These are phyloP conservation scores for Heliopora coerulea DNA, from an alignment of 92 coral and sea anemone genomes.

Conservation along the genomic window DNA sequence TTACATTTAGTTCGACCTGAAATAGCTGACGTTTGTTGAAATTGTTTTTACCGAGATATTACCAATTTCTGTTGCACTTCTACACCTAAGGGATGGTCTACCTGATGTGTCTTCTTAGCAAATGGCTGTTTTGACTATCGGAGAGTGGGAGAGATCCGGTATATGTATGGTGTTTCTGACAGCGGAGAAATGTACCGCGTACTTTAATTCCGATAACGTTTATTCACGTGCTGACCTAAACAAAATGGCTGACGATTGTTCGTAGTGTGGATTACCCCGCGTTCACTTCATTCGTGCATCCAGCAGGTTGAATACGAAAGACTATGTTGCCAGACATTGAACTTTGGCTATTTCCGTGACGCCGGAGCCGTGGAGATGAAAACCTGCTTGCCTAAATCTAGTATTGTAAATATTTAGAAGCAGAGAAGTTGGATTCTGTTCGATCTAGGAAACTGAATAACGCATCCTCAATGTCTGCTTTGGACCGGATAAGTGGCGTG, in stretches of 20 bases:
- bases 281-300: not conserved
- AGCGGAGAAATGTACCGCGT: not conserved
- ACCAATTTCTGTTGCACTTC: too few species aligned
- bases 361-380: not conserved
- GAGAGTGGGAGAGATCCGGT: too few species aligned
- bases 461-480: slow-evolving; percentile 63
- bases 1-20: too few species aligned
- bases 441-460: not conserved
- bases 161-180: not conserved
- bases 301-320: not conserved
- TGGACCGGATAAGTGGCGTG: slow-evolving; percentile 70
- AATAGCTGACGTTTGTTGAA: too few species aligned
- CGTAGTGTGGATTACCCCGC: too few species aligned
- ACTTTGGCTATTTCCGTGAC: not conserved
- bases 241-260: not conserved
- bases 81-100: too few species aligned
- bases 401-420: too few species aligned
- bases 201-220: not conserved
- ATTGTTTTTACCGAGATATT: too few species aligned
- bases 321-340: not conserved
- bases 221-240: not conserved
- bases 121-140: too few species aligned
- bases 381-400: not conserved
- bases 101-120: too few species aligned
- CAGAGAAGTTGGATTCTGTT: too few species aligned